Percentiles rank a stretch among this genome's conserved stretches.
Conservation (phyloP, 2,113 vertebrate species). For the Cyprinus carpio region DNA sequence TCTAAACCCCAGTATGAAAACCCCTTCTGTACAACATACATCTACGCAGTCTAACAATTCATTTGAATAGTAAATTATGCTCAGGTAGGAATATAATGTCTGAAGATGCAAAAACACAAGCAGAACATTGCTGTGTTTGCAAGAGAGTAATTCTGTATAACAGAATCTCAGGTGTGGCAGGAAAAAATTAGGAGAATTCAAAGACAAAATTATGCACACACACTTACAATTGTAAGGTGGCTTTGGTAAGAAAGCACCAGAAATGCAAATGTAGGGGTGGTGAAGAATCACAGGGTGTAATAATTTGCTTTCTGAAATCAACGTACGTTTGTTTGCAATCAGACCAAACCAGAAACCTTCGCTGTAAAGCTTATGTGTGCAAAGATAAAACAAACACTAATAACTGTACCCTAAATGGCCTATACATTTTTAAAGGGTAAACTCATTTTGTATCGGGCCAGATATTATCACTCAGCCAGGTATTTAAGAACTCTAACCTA, state of each 20-base stretch:
- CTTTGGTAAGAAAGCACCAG: background rate
- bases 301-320: constrained; percentile 25
- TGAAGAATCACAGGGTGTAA: background rate
- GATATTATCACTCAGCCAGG: constrained; percentile 21
- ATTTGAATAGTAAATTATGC: background rate
- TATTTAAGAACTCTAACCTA: constrained; percentile 46
- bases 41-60: background rate
- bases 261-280: background rate
- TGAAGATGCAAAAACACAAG: background rate
- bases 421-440: constrained; percentile 46
- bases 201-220: background rate
- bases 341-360: constrained; percentile 13
- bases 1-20: background rate
- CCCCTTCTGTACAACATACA: background rate
- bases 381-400: constrained; percentile 1
- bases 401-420: constrained; percentile 29
- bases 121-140: constrained; percentile 8
- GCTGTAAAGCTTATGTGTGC: background rate
- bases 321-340: constrained; percentile 28
- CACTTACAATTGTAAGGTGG: background rate
- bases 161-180: background rate
- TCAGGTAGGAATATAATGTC: background rate
- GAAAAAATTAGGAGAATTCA: background rate
- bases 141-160: background rate
- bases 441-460: constrained; percentile 6